A percentile compares a stretch with the other conserved stretches of the same genome.
Conservation (phyloP, 2,113 vertebrate genomes). For the Apaloderma vittatum region DNA sequence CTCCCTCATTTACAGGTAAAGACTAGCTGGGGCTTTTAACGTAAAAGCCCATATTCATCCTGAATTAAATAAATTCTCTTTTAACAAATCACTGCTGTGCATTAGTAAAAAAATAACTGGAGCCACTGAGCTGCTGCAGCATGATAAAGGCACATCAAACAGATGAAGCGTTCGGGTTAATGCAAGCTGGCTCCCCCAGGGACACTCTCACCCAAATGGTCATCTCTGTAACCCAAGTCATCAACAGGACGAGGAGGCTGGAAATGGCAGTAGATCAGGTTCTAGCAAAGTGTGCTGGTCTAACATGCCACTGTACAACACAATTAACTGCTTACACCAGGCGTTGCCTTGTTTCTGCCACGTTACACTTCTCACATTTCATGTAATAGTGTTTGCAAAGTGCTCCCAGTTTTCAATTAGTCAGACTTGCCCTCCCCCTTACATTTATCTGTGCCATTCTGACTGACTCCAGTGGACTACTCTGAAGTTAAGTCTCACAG, state of each 20-base stretch:
- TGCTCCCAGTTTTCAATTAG: slow-evolving; percentile 92
- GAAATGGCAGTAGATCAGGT: slow-evolving; percentile 78
- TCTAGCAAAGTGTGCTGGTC: slow-evolving; percentile 77
- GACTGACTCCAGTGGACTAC: slow-evolving; percentile 34
- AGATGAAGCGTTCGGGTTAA: slow-evolving; percentile 29
- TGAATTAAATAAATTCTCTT: slow-evolving; percentile 67
- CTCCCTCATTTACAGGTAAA: slow-evolving; percentile 57
- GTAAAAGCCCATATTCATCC: slow-evolving; percentile 14
- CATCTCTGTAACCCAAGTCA: slow-evolving; percentile 47
- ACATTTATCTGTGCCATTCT: slow-evolving; percentile 60
- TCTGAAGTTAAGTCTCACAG: not conserved
- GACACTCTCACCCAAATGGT: slow-evolving; percentile 17
- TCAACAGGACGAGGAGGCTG: slow-evolving; percentile 59
- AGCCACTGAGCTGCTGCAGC: not conserved
- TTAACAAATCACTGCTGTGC: slow-evolving; percentile 53
- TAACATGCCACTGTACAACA: slow-evolving; percentile 79
- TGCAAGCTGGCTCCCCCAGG: not conserved
- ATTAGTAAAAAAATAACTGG: slow-evolving; percentile 34
- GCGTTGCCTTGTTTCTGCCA: slow-evolving; percentile 83
- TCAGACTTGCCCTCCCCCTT: slow-evolving; percentile 73
- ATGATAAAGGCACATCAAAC: slow-evolving; percentile 25
- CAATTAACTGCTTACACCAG: slow-evolving; percentile 90
- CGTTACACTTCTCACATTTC: slow-evolving; percentile 90
- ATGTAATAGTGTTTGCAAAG: slow-evolving; percentile 89
- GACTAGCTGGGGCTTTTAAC: slow-evolving; percentile 48